Conservation (phyloP, 1,140 invertebrate species). For the Aradophagus sp. region DNA sequence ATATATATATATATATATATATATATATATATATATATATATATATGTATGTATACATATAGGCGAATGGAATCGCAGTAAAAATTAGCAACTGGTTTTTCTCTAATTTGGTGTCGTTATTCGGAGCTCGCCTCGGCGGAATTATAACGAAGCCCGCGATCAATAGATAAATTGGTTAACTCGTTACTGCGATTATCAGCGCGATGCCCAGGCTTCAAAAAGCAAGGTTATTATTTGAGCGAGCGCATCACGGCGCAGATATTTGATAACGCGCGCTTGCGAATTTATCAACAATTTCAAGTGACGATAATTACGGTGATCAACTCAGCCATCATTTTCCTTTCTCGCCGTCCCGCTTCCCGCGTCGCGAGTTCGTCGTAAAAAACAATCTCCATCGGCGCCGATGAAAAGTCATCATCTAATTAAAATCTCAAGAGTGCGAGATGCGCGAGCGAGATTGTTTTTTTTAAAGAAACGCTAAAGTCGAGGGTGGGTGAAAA, state of each 20-base stretch:
- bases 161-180: slow-evolving; percentile 30
- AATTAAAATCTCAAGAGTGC: no score
- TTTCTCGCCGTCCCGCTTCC: no score
- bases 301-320: slow-evolving; percentile 20
- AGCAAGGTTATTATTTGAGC: slow-evolving; percentile 27
- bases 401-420: no score
- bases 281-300: slow-evolving; percentile 24
- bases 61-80: no score
- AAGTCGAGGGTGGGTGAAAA: no score
- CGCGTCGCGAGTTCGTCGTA: no score
- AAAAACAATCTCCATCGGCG: no score
- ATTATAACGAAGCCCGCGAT: slow-evolving; percentile 29
- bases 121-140: slow-evolving; percentile 11
- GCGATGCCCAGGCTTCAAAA: slow-evolving; percentile 29
- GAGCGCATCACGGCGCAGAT: slow-evolving; percentile 1
- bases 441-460: slow-evolving; percentile 4
- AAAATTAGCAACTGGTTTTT: slow-evolving; percentile 12
- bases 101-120: slow-evolving; percentile 32
- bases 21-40: no score
- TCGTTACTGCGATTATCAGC: slow-evolving; percentile 24
- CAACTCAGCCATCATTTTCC: no score
- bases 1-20: no score
- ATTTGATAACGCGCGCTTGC: slow-evolving; percentile 28
- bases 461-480: slow-evolving; percentile 13
- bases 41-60: no score